A percentile compares a stretch with the other conserved stretches of the same genome.
Conservation (phyloP, 2,113 vertebrate species). For the Tragelaphus strepsiceros region DNA sequence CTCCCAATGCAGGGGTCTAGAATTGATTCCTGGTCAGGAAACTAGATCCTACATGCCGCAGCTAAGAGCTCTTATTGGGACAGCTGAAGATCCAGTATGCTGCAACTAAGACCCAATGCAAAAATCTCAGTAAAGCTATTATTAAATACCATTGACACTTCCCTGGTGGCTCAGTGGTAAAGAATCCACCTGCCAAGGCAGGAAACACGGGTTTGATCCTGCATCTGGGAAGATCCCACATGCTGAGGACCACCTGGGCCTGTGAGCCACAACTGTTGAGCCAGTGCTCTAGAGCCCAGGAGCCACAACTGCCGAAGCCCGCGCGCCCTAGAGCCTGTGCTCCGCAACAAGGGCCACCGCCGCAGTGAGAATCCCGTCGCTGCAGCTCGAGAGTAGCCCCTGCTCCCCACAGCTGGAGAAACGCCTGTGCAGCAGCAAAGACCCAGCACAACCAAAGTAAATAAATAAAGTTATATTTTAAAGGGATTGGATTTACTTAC, state of each 20-base stretch:
- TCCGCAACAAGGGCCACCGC: accelerated
- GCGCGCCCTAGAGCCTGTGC: accelerated
- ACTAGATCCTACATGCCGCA: neutral
- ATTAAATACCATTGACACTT: neutral
- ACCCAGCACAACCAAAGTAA: neutral
- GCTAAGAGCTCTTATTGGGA: neutral
- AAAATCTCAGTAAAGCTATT: neutral
- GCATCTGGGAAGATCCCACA: neutral
- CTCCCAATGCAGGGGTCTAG: neutral
- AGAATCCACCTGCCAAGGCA: neutral
- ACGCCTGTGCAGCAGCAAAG: neutral
- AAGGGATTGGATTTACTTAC: neutral
- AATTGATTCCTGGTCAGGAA: neutral
- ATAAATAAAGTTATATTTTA: neutral
- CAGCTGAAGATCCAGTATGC: neutral
- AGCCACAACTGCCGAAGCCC: neutral
- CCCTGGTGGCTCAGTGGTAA: neutral
- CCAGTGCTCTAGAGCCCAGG: neutral
- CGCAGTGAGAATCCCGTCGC: accelerated
- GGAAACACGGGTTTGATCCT: neutral
- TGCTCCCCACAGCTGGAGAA: accelerated
- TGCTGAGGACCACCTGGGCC: neutral
- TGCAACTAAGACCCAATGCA: neutral
- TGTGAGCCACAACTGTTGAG: neutral
- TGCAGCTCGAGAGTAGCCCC: neutral